phyloP scores from a whole-genome alignment of 64 coral and sea anemone genomes.

The Orbicella faveolata region DNA sequence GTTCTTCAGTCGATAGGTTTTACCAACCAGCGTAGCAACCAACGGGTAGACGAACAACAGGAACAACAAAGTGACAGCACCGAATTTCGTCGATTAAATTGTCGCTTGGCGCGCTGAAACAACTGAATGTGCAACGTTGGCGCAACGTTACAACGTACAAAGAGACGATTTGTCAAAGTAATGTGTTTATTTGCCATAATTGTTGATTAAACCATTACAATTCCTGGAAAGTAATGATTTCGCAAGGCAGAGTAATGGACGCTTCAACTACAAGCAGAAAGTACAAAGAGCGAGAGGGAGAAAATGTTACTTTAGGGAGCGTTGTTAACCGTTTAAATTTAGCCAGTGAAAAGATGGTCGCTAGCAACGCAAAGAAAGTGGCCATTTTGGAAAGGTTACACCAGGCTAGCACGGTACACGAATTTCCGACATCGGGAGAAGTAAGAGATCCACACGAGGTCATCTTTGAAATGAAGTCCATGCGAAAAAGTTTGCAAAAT shows the following conservation, averaged over 20 bases:
- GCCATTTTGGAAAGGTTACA: neutral
- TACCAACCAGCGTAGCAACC: neutral
- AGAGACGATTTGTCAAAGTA: neutral
- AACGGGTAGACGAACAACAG: neutral
- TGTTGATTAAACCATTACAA: neutral
- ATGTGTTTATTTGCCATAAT: neutral
- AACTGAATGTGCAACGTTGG: neutral
- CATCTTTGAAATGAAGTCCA: neutral
- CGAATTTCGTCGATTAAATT: neutral
- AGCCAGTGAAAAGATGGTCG: neutral
- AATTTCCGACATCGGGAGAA: neutral
- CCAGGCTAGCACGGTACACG: neutral
- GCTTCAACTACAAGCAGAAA: neutral
- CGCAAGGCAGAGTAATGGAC: neutral
- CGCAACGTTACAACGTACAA: neutral
- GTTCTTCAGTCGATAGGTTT: neutral
- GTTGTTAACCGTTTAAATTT: neutral
- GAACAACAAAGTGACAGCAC: neutral
- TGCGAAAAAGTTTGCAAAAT: conserved; percentile 3
- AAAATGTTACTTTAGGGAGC: neutral
- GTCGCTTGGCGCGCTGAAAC: neutral
- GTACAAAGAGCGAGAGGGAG: neutral
- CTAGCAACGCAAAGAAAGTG: neutral
- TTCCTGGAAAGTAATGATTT: conserved; percentile 32
- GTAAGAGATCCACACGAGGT: neutral